Evolutionary conservation across 2,113 vertebrate genomes (phyloP).

Genomic region (Platysternon megacephalum): DNA sequence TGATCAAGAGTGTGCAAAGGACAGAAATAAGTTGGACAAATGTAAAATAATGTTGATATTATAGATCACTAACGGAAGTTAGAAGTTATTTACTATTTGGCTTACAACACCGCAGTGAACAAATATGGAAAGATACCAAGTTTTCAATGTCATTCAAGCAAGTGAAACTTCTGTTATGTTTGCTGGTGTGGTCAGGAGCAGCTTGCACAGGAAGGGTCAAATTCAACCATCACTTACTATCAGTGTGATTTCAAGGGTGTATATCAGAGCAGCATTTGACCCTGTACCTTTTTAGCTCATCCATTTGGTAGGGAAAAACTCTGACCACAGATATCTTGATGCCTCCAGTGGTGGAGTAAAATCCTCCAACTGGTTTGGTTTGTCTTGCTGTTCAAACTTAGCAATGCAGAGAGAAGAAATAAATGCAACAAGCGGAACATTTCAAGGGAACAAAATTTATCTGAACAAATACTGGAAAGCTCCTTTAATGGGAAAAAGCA

Average conservation of each 20-base stretch:
- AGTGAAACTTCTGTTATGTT: background rate
- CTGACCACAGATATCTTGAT: slow-evolving; percentile 30
- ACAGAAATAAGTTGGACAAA: accelerated
- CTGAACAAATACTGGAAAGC: slow-evolving; percentile 1
- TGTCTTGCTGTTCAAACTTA: slow-evolving; percentile 54
- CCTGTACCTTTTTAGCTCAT: slow-evolving; percentile 46
- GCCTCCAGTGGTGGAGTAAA: slow-evolving; percentile 17
- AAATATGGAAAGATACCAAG: background rate
- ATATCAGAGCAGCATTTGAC: background rate
- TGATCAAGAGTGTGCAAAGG: background rate
- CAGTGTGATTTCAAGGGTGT: background rate
- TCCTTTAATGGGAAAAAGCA: slow-evolving; percentile 8
- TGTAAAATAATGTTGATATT: background rate
- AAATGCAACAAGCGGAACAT: slow-evolving; percentile 32
- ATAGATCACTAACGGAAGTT: background rate
- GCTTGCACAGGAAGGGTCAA: background rate
- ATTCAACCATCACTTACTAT: background rate
- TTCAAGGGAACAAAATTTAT: background rate
- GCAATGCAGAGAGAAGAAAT: slow-evolving; percentile 40
- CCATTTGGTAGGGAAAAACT: slow-evolving; percentile 21
- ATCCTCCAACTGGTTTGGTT: slow-evolving; percentile 36
- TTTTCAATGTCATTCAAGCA: background rate
- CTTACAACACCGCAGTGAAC: background rate
- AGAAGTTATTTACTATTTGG: background rate
- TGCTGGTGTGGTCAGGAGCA: background rate